Evolutionary conservation across 64 coral and sea anemone genomes (phyloP).

Genomic region (Catalaphyllia jardinei): DNA sequence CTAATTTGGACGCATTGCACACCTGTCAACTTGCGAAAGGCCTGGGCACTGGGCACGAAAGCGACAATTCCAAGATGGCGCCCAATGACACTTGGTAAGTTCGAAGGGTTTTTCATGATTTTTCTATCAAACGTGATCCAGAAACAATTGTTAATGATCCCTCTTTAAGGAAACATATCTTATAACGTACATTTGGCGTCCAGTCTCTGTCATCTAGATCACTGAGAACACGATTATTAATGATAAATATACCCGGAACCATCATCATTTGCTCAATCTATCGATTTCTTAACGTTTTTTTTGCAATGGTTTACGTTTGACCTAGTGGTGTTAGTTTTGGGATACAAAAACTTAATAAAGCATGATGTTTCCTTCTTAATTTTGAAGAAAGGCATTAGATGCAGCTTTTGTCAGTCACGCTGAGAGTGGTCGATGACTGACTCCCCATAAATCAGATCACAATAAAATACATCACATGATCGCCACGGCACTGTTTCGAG

Average conservation of each 20-base stretch:
- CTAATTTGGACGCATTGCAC: neutral
- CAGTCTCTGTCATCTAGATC: neutral
- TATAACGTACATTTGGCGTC: neutral
- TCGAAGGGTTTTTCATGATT: neutral
- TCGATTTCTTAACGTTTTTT: too few relatives aligned
- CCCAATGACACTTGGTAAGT: constrained; percentile 69
- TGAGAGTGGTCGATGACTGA: too few relatives aligned
- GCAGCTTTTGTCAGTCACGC: too few relatives aligned
- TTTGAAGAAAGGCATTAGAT: neutral
- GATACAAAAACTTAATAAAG: neutral
- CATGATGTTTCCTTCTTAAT: neutral
- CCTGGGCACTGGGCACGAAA: neutral
- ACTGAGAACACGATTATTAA: neutral
- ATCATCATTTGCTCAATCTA: too few relatives aligned
- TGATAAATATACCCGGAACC: too few relatives aligned
- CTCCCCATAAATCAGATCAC: too few relatives aligned
- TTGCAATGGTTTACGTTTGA: too few relatives aligned
- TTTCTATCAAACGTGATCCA: neutral
- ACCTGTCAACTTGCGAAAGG: neutral
- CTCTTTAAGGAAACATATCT: neutral
- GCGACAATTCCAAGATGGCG: constrained; percentile 65
- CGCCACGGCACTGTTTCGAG: too few relatives aligned
- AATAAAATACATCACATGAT: too few relatives aligned
- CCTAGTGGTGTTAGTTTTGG: neutral
- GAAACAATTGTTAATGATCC: neutral